Conservation (phyloP, 2,797 vertebrate species). For the Anisognathus igniventris region DNA sequence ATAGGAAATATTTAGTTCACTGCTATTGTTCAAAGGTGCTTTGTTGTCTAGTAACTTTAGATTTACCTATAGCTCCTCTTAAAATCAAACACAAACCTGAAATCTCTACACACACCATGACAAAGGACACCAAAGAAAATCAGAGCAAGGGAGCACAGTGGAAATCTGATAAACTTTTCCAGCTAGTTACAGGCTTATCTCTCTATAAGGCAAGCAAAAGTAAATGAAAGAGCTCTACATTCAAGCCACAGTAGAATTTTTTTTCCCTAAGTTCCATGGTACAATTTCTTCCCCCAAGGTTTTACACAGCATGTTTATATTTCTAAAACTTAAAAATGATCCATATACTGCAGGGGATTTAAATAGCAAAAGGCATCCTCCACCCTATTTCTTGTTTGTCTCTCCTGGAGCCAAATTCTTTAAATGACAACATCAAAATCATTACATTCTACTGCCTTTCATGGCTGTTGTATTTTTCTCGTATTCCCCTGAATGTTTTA, state of each 20-base stretch:
- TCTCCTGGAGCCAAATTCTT: slow-evolving; percentile 6
- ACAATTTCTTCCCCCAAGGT: neutral
- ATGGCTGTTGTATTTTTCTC: neutral
- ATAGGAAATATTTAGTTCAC: neutral
- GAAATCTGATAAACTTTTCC: slow-evolving; percentile 19
- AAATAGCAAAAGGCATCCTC: neutral
- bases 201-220: neutral
- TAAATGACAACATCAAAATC: slow-evolving; percentile 9
- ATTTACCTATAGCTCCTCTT: neutral
- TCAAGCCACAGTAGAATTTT: neutral
- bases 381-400: neutral
- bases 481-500: neutral
- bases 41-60: neutral
- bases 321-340: neutral
- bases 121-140: neutral
- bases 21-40: neutral
- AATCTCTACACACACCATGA: neutral
- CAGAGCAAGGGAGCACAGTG: neutral
- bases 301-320: slow-evolving; percentile 6
- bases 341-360: neutral
- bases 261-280: neutral
- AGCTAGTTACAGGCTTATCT: neutral
- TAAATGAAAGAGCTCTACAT: neutral
- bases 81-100: slow-evolving; percentile 5
- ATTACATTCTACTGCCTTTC: neutral